These are phyloP conservation scores for Leptatherina wallacei DNA, from an alignment of 2,797 vertebrate genomes.

Conservation along the genomic window DNA sequence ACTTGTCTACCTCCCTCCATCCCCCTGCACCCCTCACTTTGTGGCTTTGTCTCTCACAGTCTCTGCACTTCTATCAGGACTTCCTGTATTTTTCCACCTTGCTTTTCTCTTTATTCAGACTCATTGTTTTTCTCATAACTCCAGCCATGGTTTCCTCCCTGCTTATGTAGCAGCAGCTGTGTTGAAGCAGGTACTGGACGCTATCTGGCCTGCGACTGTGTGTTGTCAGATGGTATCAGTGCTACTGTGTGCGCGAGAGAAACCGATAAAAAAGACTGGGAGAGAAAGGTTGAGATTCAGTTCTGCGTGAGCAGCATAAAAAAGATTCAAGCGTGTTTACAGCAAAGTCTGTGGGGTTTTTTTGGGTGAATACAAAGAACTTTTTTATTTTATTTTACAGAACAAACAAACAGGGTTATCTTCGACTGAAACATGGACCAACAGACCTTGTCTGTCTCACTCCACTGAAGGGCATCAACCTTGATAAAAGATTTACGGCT, in stretches of 20 bases:
- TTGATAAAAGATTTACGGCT: conserved; percentile 60
- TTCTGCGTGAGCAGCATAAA: conserved; percentile 34
- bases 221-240: conserved; percentile 83
- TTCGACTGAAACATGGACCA: conserved; percentile 61
- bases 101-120: conserved; percentile 64
- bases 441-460: conserved; percentile 53
- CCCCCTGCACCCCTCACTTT: conserved; percentile 21
- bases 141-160: conserved; percentile 76
- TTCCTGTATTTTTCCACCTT: conserved; percentile 84
- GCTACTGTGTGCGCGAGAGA: conserved; percentile 53
- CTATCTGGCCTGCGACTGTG: conserved; percentile 78
- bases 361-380: conserved; percentile 55
- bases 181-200: conserved; percentile 80
- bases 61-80: conserved; percentile 77
- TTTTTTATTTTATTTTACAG: conserved; percentile 52
- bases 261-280: conserved; percentile 33
- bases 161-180: conserved; percentile 87
- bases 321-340: conserved; percentile 35
- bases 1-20: neutral
- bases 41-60: conserved; percentile 47
- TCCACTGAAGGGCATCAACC: conserved; percentile 55
- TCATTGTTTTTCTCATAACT: conserved; percentile 78
- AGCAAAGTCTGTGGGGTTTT: conserved; percentile 52
- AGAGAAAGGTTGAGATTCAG: conserved; percentile 32
- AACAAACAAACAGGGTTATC: conserved; percentile 66